Base-by-base conservation (phyloP, 2,113 vertebrate species). In the Oriolus oriolus region DNA sequence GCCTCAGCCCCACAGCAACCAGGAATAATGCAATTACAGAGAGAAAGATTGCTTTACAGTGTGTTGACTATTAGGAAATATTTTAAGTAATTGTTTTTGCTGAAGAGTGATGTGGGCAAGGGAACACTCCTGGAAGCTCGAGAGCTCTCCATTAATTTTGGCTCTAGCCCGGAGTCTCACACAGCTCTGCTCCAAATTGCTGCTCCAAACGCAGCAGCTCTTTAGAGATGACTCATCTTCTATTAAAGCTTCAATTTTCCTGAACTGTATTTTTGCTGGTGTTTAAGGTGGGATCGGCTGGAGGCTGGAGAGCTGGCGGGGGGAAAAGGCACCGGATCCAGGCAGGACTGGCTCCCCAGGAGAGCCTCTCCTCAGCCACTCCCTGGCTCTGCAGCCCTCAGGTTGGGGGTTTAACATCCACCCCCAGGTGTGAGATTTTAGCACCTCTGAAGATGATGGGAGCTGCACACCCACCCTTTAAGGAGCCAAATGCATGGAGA, bases 91-190 rank as follows among this genome's bases (percentile, higher is more conserved):
- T 87, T 95, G 94, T 79, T 96, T 94, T 47, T 82, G 81, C 92
- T 93, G 94, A 44, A 45, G 92, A 94, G 84, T 15, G 93, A 87
- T 90, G 61, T 71, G 92, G 90, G 85, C 74, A 41, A 59, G 75
- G 52, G 61, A 93, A 37, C 3, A 7, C 90, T 93, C 84, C 87
- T 90, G 95, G 84, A 89, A 85, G 84, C 90, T 96, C 11, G 69
- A 95, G 96, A 94, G 92, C 93, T 93, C 95, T 95, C 93, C 94
- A 85, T 94, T 96, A 95, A 94, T 91, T 87, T 59, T 79, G 84
- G 87, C 81, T 94, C 57, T 45, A 45, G 60, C 82, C 70, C 8
- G 56, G 81, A 84, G 92, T 41, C 54, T 13, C 11, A 23, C 75
- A 15, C 85, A 92, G 95, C 59, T 35, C 83, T 31, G 83, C 84